A percentile compares a stretch with the other conserved stretches of the same genome.
phyloP scores from a whole-genome alignment of 2,113 vertebrate species.

The Nothocercus nigrocapillus region DNA sequence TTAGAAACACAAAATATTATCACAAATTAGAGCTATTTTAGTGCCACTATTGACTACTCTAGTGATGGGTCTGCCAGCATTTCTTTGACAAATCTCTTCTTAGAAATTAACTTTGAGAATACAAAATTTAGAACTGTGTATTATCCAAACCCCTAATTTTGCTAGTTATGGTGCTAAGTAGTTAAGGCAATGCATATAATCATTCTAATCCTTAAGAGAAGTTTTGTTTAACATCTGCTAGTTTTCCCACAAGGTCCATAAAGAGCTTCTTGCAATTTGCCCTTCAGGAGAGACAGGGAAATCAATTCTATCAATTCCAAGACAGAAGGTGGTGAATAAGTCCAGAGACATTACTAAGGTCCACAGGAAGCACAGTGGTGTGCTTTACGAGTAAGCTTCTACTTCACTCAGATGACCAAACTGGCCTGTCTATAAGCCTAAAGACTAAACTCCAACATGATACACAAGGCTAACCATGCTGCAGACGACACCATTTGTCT shows the following conservation, averaged over 20 bases:
- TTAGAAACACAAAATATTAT: constrained; percentile 60
- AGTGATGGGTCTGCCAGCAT: constrained; percentile 39
- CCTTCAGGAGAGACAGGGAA: constrained; percentile 75
- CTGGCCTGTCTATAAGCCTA: not conserved
- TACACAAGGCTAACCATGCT: not conserved
- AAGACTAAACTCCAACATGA: not conserved
- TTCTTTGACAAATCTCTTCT: constrained; percentile 24
- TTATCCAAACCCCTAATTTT: constrained; percentile 34
- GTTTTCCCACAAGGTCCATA: not conserved
- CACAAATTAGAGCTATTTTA: constrained; percentile 60
- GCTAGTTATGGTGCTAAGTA: constrained; percentile 17
- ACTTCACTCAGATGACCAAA: not conserved
- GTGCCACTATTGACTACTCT: constrained; percentile 12
- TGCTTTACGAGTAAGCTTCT: not conserved
- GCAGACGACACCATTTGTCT: not conserved
- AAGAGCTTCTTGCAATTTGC: not conserved
- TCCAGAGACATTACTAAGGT: not conserved
- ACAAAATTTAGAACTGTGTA: constrained; percentile 9
- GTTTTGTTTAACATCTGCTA: not conserved
- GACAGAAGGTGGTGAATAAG: constrained; percentile 50
- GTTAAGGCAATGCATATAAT: not conserved
- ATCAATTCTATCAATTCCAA: constrained; percentile 78
- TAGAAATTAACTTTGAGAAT: constrained; percentile 46
- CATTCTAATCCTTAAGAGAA: not conserved
- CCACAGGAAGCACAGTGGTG: not conserved